Evolutionary conservation across 2,888 invertebrate species (phyloP).

Genomic region (Ormia ochracea): DNA sequence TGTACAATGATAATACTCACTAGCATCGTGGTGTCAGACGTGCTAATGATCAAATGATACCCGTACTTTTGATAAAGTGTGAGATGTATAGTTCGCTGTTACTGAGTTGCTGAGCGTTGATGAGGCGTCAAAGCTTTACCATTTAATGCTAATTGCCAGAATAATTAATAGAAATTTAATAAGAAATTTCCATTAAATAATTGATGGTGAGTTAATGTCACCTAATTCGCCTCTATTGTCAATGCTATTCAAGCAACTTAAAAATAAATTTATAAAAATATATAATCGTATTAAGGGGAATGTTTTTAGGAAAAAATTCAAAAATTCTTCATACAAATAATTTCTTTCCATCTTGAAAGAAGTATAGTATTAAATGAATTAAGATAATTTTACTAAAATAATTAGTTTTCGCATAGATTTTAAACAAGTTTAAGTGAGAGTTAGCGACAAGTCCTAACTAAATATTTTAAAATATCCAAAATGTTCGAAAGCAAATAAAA

Average conservation of each 20-base stretch:
- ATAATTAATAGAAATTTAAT: constrained; percentile 58
- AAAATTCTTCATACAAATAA: neutral
- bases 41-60: constrained; percentile 74
- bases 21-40: constrained; percentile 64
- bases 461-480: neutral
- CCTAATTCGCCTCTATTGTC: constrained; percentile 20
- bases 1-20: neutral
- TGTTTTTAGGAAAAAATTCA: no score
- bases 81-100: constrained; percentile 66
- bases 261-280: constrained; percentile 68
- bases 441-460: no score
- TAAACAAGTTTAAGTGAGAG: no score
- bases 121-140: constrained; percentile 56
- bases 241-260: constrained; percentile 68
- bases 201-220: constrained; percentile 45
- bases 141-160: constrained; percentile 60
- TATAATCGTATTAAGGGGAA: constrained; percentile 9
- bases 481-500: neutral
- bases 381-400: no score
- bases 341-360: no score
- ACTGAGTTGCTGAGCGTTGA: constrained; percentile 48
- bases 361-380: neutral
- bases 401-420: no score
- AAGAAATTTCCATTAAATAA: constrained; percentile 46
- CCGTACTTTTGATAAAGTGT: constrained; percentile 57